Evolutionary conservation across 2,113 vertebrate genomes (phyloP).

Genomic region (Muscicapa adusta): DNA sequence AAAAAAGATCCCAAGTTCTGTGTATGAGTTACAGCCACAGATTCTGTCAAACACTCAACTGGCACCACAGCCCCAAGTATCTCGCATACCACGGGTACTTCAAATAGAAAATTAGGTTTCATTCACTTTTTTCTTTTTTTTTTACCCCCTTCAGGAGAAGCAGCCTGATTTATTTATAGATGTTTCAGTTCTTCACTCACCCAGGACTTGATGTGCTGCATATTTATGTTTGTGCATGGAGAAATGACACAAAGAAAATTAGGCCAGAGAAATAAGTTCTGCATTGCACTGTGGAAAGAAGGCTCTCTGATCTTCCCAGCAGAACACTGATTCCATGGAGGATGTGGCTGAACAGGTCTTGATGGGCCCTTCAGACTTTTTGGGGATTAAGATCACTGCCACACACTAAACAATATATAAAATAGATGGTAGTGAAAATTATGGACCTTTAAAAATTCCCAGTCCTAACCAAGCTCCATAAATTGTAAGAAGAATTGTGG

Average conservation of each 20-base stretch:
- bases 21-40: background rate
- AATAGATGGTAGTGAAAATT: background rate
- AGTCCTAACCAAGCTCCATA: background rate
- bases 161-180: constrained; percentile 55
- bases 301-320: background rate
- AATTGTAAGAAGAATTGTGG: background rate
- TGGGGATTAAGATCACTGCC: background rate
- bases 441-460: background rate
- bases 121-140: background rate
- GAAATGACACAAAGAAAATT: constrained; percentile 41
- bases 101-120: constrained; percentile 52
- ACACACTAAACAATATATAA: background rate
- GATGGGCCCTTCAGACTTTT: background rate
- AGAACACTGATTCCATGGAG: background rate
- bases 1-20: background rate
- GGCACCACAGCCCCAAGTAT: background rate
- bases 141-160: constrained; percentile 32
- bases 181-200: constrained; percentile 30
- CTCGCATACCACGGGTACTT: background rate
- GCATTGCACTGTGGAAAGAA: background rate
- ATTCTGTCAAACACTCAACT: background rate
- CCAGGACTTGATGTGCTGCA: constrained; percentile 39
- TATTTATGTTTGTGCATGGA: constrained; percentile 48
- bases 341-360: background rate
- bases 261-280: constrained; percentile 36